Evolutionary conservation across 2,888 invertebrate genomes (phyloP), one percentile per base, ranked within the genome.

Genomic region (Busseola fusca): DNA sequence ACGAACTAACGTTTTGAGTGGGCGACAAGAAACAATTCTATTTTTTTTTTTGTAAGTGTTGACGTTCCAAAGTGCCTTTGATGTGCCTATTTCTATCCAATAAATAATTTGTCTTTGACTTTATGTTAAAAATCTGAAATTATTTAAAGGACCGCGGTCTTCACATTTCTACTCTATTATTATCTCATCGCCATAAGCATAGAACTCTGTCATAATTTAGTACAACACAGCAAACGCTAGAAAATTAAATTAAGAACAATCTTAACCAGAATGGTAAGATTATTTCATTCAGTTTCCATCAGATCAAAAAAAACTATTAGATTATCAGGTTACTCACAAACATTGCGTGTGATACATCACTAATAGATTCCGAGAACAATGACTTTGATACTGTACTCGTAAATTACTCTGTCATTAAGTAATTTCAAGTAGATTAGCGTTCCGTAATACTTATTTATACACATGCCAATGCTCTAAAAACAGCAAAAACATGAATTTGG

Each of bases 291-390:
- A 34, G n/a, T 34, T 45, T 25, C 27, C 37, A 27, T 45, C 9
- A 62, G 45, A 25, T 16, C 2, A 73, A 25, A 52, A 64, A 64
- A 63, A 73, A 34, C 21, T 48, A 58, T 18, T 21, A 57, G 48
- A 65, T n/a, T 52, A 58, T 45, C 25, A n/a, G 63, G 69, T 75
- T 52, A 69, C 37, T 45, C 16, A 50, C 25, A 48, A 74, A 69
- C 63, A 30, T 80, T 66, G 80, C 80, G 65, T 78, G 78, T 78
- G 62, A 66, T 69, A 71, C 34, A 57, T 12, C 21, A 18, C 34
- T 76, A 68, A 80, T 76, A 65, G 27, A 71, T 81, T 68, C 78
- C 5, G 1, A 59, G 68, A 76, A 79, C 71, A 80, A 76, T 76
- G 76, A 70, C 76, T 69, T 64, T 60, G 80, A 37, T 66, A 72